These are phyloP conservation scores for Melanotaenia boesemani DNA, from an alignment of 2,797 vertebrate genomes.

Conservation along the genomic window DNA sequence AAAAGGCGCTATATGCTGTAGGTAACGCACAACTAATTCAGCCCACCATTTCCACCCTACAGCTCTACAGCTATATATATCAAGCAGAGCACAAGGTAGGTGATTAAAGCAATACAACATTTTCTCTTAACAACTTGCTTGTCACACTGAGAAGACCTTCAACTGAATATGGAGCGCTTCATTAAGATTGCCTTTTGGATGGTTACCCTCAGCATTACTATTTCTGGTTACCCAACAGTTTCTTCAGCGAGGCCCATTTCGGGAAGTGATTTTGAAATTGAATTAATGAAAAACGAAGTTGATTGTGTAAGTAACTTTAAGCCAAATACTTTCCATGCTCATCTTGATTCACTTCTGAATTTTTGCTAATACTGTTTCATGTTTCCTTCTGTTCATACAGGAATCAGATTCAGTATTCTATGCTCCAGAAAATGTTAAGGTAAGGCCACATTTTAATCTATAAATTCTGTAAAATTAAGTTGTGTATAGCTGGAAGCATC, in stretches of 20 bases:
- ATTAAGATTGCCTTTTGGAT: slow-evolving; percentile 56
- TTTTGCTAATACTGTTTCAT: slow-evolving; percentile 8
- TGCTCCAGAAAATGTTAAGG: slow-evolving; percentile 37
- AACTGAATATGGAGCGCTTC: slow-evolving; percentile 59
- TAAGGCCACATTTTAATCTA: slow-evolving; percentile 35
- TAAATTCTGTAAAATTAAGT: neutral
- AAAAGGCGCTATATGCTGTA: slow-evolving; percentile 40
- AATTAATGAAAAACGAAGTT: rapidly evolving
- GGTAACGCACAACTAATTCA: slow-evolving; percentile 44
- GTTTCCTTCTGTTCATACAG: slow-evolving; percentile 49
- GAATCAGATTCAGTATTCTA: neutral
- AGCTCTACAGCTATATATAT: slow-evolving; percentile 48
- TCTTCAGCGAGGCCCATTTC: rapidly evolving
- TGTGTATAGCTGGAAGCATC: neutral
- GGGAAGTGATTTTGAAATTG: rapidly evolving
- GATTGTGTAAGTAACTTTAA: slow-evolving; percentile 60
- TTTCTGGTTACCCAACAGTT: neutral
- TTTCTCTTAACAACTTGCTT: slow-evolving; percentile 25
- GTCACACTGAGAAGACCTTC: slow-evolving; percentile 25
- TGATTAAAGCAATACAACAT: slow-evolving; percentile 33
- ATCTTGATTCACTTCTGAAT: neutral
- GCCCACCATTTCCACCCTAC: slow-evolving; percentile 75
- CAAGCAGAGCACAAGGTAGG: neutral
- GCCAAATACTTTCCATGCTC: neutral
- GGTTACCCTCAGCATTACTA: slow-evolving; percentile 13